Conservation (phyloP, 2,113 vertebrate species). For the Sphyrna mokarran region DNA sequence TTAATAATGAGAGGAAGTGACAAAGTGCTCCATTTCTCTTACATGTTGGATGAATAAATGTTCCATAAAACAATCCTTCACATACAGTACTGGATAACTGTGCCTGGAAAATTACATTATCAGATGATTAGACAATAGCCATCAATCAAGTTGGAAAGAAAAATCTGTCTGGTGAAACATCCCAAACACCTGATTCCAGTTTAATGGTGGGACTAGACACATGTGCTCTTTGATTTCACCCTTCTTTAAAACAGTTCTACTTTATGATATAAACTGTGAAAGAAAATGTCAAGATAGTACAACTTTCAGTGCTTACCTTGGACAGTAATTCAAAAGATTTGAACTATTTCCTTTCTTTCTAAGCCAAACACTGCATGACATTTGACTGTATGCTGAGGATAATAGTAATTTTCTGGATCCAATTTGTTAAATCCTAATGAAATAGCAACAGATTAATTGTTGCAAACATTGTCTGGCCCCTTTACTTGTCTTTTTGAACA, state of each 20-base stretch:
- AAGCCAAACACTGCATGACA: not conserved
- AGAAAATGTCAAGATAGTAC: slow-evolving; percentile 7
- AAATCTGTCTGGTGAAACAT: slow-evolving; percentile 23
- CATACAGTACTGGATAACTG: not conserved
- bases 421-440: slow-evolving; percentile 13
- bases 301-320: slow-evolving; percentile 10
- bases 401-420: slow-evolving; percentile 29
- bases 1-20: not conserved
- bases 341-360: not conserved
- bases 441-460: not conserved
- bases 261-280: slow-evolving; percentile 19
- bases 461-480: not conserved
- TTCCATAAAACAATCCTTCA: not conserved
- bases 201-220: slow-evolving; percentile 29
- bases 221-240: not conserved
- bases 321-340: slow-evolving; percentile 25
- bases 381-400: not conserved
- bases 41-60: not conserved
- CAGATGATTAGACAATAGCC: not conserved
- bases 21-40: not conserved
- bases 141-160: slow-evolving; percentile 13
- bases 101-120: slow-evolving; percentile 30
- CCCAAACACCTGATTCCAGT: slow-evolving; percentile 34
- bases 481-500: not conserved
- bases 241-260: not conserved